Conservation (phyloP, 2,113 vertebrate species). For the Atlantisia rogersi region DNA sequence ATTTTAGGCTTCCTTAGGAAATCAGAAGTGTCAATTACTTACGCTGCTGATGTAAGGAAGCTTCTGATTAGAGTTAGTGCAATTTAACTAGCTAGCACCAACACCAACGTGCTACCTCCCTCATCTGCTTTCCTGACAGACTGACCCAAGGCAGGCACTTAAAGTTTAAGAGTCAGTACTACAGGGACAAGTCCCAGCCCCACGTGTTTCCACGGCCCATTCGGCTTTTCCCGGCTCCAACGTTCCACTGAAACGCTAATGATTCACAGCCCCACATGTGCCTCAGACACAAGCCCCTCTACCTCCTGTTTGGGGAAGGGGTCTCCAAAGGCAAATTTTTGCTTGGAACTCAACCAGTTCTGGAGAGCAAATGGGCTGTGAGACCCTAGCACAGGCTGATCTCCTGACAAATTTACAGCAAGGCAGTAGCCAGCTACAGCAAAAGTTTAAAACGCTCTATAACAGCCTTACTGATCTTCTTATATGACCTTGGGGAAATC, state of each 20-base stretch:
- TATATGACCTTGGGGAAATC: not conserved
- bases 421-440: not conserved
- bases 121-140: not conserved
- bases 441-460: not conserved
- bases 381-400: not conserved
- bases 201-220: not conserved
- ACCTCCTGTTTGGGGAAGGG: not conserved
- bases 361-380: constrained; percentile 25
- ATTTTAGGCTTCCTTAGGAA: constrained; percentile 28
- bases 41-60: not conserved
- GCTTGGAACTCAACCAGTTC: constrained; percentile 7
- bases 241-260: not conserved
- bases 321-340: constrained; percentile 1
- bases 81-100: not conserved
- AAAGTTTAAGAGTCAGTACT: not conserved
- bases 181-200: not conserved
- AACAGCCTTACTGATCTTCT: not conserved
- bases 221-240: not conserved
- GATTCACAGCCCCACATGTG: not conserved
- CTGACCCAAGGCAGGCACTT: not conserved
- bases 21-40: constrained; percentile 1
- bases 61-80: not conserved
- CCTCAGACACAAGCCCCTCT: not conserved
- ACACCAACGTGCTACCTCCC: not conserved
- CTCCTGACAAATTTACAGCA: constrained; percentile 18